Conservation (phyloP, 2,797 vertebrate species). For the Thripadectes ignobilis region DNA sequence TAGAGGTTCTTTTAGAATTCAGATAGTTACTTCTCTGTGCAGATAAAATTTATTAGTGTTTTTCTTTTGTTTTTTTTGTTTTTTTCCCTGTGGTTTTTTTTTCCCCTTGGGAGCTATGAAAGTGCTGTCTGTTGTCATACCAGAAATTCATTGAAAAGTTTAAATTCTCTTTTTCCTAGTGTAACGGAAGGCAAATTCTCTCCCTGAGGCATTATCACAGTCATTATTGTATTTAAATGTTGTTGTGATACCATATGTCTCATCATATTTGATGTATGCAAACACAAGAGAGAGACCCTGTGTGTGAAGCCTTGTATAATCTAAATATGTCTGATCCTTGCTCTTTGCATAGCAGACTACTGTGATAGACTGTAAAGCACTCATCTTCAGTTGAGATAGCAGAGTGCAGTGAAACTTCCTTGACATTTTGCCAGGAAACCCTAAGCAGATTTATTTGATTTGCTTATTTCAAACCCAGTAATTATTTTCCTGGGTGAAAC, state of each 20-base stretch:
- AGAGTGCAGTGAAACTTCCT: background rate
- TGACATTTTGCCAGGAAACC: conserved; percentile 20
- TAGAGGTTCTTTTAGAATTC: background rate
- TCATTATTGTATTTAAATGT: conserved; percentile 61
- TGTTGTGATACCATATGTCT: conserved; percentile 56
- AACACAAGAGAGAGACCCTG: conserved; percentile 23
- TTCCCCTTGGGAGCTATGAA: background rate
- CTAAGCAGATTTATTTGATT: background rate
- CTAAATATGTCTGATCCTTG: conserved; percentile 24
- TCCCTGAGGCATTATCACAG: conserved; percentile 45
- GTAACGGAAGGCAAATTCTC: conserved; percentile 49
- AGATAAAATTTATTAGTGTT: background rate
- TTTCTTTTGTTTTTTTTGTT: background rate
- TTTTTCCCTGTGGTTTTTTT: background rate
- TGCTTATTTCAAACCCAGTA: background rate
- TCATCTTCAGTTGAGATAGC: conserved; percentile 1
- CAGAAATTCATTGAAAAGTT: background rate
- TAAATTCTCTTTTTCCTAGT: conserved; percentile 20
- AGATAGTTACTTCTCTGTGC: background rate
- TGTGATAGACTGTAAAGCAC: background rate
- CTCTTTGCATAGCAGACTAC: background rate
- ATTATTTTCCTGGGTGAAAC: background rate
- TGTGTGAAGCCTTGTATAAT: background rate
- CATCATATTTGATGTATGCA: background rate
- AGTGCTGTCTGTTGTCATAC: background rate